These are phyloP conservation scores for Palythoa caribaeorum DNA, from an alignment of 92 coral and sea anemone species.

Conservation along the genomic window DNA sequence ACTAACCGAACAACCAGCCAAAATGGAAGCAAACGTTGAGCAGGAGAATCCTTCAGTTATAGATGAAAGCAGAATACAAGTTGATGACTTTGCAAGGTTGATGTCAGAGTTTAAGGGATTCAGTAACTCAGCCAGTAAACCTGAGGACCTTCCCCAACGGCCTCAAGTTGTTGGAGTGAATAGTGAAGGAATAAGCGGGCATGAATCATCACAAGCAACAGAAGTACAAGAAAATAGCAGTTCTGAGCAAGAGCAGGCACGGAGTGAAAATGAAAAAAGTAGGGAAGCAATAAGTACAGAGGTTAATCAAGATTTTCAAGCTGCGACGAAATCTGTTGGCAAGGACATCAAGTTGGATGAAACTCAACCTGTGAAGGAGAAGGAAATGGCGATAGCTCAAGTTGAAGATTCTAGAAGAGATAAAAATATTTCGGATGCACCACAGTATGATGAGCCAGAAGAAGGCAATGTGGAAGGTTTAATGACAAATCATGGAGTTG, in stretches of 20 bases:
- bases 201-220: neutral
- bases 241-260: neutral
- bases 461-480: slow-evolving; percentile 6
- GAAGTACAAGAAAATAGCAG: neutral
- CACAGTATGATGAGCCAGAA: slow-evolving; percentile 39
- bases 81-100: slow-evolving; percentile 91
- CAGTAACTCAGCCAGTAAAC: slow-evolving; percentile 46
- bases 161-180: slow-evolving; percentile 58
- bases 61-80: slow-evolving; percentile 59
- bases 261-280: neutral
- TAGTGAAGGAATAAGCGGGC: neutral
- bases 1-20: neutral
- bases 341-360: slow-evolving; percentile 69
- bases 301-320: slow-evolving; percentile 41
- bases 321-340: slow-evolving; percentile 56
- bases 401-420: neutral
- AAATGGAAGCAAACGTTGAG: neutral
- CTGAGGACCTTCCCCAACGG: slow-evolving; percentile 57
- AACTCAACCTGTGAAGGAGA: slow-evolving; percentile 30
- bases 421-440: neutral
- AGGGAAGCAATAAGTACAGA: slow-evolving; percentile 1
- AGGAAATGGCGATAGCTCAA: neutral
- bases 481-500: neutral
- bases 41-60: neutral
- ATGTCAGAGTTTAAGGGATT: slow-evolving; percentile 92